Percentiles rank a stretch among this genome's conserved stretches.
Conservation (phyloP, 2,113 vertebrate species). For the Notarius lentiginosus region DNA sequence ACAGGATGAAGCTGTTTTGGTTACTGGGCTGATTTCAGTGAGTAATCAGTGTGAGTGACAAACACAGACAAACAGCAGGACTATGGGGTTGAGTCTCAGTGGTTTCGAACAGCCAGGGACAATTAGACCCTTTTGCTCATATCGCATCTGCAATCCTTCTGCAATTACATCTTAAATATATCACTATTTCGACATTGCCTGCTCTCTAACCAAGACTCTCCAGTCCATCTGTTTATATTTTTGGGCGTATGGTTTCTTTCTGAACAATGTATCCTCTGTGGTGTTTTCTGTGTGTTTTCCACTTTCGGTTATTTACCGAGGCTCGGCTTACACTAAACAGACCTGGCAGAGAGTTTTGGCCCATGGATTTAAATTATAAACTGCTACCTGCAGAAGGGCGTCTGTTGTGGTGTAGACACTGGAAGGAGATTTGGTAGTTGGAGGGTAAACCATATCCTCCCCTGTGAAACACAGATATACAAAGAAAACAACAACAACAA, state of each 20-base stretch:
- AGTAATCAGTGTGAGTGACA: constrained; percentile 21
- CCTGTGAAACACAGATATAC: constrained; percentile 55
- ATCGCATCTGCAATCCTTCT: not conserved
- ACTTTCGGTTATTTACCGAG: not conserved
- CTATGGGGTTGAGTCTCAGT: not conserved
- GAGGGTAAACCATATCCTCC: constrained; percentile 53
- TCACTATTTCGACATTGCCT: not conserved
- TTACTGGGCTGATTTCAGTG: not conserved
- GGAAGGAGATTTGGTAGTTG: constrained; percentile 56
- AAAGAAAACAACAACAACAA: not conserved
- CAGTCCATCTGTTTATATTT: constrained; percentile 24
- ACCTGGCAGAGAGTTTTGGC: not conserved
- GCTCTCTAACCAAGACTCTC: not conserved
- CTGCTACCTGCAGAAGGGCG: constrained; percentile 58
- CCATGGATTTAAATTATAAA: constrained; percentile 8
- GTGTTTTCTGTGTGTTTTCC: not conserved
- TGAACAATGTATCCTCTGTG: constrained; percentile 8
- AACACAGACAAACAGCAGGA: constrained; percentile 6
- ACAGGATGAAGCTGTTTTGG: not conserved
- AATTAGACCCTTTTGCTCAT: not conserved
- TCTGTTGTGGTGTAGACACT: constrained; percentile 55
- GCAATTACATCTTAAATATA: not conserved
- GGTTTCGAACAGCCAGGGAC: not conserved
- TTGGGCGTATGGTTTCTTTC: not conserved
- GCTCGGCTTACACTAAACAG: not conserved